Percentiles rank a stretch among this genome's conserved stretches.
phyloP scores from a whole-genome alignment of 2,797 vertebrate genomes.

The Ptychadena robeensis region DNA sequence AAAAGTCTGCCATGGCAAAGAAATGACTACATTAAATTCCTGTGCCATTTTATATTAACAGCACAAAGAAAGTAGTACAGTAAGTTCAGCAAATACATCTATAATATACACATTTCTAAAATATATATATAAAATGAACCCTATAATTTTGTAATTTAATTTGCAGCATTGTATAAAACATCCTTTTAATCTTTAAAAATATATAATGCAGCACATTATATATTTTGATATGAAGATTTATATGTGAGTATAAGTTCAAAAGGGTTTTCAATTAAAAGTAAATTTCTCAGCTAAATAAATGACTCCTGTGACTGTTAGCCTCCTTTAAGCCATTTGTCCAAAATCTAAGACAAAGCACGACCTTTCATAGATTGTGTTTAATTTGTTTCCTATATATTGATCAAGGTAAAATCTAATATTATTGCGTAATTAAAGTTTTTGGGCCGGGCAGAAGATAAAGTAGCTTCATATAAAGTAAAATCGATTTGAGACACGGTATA shows the following conservation, averaged over 20 bases:
- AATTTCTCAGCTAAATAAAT: not conserved
- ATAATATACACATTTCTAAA: no score
- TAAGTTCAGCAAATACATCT: no score
- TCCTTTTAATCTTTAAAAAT: no score
- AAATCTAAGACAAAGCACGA: not conserved
- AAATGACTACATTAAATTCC: not conserved
- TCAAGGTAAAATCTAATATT: not conserved
- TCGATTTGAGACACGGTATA: slow-evolving; percentile 14
- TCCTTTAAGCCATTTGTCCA: not conserved
- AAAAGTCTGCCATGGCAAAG: not conserved
- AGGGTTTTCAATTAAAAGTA: no score
- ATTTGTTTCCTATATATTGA: slow-evolving; percentile 3
- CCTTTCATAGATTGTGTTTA: not conserved
- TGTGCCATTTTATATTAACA: not conserved
- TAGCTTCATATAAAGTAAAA: slow-evolving; percentile 20
- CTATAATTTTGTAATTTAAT: no score
- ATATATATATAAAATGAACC: no score
- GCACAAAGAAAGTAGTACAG: not conserved
- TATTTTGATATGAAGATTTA: no score
- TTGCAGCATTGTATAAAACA: no score
- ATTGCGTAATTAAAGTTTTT: not conserved
- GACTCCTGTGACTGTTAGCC: not conserved
- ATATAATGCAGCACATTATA: no score
- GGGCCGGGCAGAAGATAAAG: slow-evolving; percentile 8
- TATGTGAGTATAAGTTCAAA: no score